Base-by-base conservation (phyloP, 2,113 vertebrate species). In the Symphodus melops region DNA sequence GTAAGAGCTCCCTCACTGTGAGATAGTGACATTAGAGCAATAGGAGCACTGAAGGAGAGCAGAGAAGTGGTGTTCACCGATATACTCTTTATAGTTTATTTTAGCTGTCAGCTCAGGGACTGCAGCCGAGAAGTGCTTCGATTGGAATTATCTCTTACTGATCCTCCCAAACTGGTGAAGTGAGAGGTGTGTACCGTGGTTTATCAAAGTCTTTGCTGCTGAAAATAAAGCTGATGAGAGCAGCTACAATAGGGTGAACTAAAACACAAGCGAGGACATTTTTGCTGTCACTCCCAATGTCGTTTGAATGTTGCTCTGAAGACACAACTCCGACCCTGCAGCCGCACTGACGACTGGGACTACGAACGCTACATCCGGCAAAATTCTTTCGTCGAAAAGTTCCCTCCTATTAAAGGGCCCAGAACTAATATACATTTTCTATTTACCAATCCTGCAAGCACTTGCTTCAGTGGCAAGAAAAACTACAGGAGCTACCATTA, bases 11-110 rank as follows among this genome's bases (percentile, higher is more conserved):
- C 23, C 56, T 77, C 54, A 56, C 12, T 49, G 48, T 49, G 52
- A 62, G 58, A 83, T 63, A 68, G 69, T 8, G 33, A 21, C 72
- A 49, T 54, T 19, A 12, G 55, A 70, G 64, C 9, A 58, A 57
- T 75, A 63, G 63, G 65, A 49, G 12, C n/a, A 3, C 16, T 39
- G 65, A 46, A 16, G 69, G 65, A 62, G 73, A 44, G 55, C 8
- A 1, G 44, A 21, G 51, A 25, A 73, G 5, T 69, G 36, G 20
- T 39, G 46, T 60, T 13, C 51, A 70, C 28, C 62, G 33, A 53
- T n/a, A 17, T 11, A 19, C 49, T 37, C 64, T 46, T 54, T 33
- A 56, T 39, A 53, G 17, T 72, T 70, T 67, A 5, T 56, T 68
- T 51, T 39, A 62, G 64, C 63, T 57, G 56, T 39, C 65, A 42